Conservation (phyloP, 2,797 vertebrate species). For the Perodicticus potto region DNA sequence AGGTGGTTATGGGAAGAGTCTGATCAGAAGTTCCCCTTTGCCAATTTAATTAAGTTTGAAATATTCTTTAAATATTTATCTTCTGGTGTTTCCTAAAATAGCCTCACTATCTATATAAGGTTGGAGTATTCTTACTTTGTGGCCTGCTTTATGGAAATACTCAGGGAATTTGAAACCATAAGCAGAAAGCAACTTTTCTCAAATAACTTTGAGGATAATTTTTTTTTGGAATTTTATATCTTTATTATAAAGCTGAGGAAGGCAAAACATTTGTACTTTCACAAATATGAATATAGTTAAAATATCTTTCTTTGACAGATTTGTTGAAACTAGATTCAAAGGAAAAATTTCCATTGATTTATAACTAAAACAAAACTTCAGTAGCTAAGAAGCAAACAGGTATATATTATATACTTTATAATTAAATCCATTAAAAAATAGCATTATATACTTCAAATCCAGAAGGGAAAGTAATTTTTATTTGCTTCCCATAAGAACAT, state of each 20-base stretch:
- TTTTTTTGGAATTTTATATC: slow-evolving; percentile 20
- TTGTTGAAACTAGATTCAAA: slow-evolving; percentile 56
- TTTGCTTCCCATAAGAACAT: neutral
- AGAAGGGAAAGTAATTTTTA: slow-evolving; percentile 27
- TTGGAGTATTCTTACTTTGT: neutral
- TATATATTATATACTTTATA: neutral
- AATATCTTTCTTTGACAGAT: neutral
- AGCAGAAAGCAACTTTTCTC: slow-evolving; percentile 38
- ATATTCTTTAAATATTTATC: slow-evolving; percentile 16
- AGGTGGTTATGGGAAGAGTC: neutral
- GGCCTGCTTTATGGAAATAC: slow-evolving; percentile 50
- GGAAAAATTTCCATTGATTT: neutral
- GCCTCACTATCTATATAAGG: slow-evolving; percentile 26
- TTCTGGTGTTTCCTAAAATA: slow-evolving; percentile 18
- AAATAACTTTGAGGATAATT: slow-evolving; percentile 30
- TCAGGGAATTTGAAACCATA: slow-evolving; percentile 39
- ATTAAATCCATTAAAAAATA: slow-evolving; percentile 3
- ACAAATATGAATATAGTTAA: slow-evolving; percentile 27
- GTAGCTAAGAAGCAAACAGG: neutral
- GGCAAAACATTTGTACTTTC: slow-evolving; percentile 16
- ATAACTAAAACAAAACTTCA: slow-evolving; percentile 8
- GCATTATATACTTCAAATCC: neutral
- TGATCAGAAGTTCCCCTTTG: slow-evolving; percentile 11
- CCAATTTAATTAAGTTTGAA: slow-evolving; percentile 48
- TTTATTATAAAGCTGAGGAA: slow-evolving; percentile 15